phyloP scores from a whole-genome alignment of 1,140 invertebrate species.

The Cardiocondyla obscurior region DNA sequence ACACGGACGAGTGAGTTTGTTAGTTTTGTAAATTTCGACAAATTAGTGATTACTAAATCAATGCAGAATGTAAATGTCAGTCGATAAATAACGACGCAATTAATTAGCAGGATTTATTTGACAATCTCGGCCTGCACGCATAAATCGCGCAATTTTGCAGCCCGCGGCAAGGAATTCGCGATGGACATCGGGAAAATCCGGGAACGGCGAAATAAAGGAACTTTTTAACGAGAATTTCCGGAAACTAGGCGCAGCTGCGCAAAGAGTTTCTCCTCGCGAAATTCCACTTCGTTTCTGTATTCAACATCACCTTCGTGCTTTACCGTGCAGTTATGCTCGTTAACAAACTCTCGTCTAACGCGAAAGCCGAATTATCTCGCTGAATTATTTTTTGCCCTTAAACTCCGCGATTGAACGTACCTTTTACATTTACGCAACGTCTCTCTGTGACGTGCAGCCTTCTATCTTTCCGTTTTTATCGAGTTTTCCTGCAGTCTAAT shows the following conservation, averaged over 20 bases:
- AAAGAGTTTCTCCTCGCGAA: slow-evolving; percentile 59
- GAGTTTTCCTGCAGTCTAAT: not conserved
- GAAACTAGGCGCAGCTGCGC: slow-evolving; percentile 63
- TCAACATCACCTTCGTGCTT: slow-evolving; percentile 51
- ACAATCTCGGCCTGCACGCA: slow-evolving; percentile 26
- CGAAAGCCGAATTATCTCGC: slow-evolving; percentile 22
- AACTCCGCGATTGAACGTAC: not conserved
- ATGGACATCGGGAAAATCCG: slow-evolving; percentile 37
- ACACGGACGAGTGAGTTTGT: not conserved
- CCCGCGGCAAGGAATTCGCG: slow-evolving; percentile 11
- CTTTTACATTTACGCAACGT: not conserved
- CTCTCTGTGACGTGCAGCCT: not conserved
- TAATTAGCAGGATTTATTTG: slow-evolving; percentile 52
- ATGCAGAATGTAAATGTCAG: slow-evolving; percentile 26
- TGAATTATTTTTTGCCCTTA: not conserved
- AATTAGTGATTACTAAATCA: slow-evolving; percentile 47
- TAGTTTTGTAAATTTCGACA: slow-evolving; percentile 27
- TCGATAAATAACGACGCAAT: slow-evolving; percentile 45
- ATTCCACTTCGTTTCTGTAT: slow-evolving; percentile 47
- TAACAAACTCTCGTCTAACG: slow-evolving; percentile 60
- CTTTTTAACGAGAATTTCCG: slow-evolving; percentile 70
- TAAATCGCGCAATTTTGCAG: slow-evolving; percentile 43
- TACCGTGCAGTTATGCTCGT: slow-evolving; percentile 60
- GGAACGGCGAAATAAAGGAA: slow-evolving; percentile 38
- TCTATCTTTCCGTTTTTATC: not conserved